Evolutionary conservation across 1,140 invertebrate genomes (phyloP).

Genomic region (Drosophila mojavensis): DNA sequence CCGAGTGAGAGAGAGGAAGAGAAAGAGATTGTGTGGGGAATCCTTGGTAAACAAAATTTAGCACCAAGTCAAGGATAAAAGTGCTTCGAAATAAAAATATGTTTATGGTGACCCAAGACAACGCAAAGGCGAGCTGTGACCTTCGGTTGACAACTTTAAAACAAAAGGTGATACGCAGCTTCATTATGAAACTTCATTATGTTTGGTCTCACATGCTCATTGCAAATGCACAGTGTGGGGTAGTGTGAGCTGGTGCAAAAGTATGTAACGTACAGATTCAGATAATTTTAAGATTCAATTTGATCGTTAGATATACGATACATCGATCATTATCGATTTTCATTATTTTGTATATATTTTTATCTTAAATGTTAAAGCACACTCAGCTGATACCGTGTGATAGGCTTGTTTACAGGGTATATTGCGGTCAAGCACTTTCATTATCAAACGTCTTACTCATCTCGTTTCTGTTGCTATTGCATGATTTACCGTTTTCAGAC

Average conservation of each 20-base stretch:
- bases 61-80: conserved; percentile 17
- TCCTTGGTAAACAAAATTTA: conserved; percentile 26
- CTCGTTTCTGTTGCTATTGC: conserved; percentile 16
- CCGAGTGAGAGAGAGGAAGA: conserved; percentile 1
- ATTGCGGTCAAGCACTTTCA: background rate
- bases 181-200: conserved; percentile 18
- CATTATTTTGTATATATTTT: no score
- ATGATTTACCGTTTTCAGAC: conserved; percentile 47
- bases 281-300: no score
- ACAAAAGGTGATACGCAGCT: conserved; percentile 19
- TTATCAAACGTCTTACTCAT: background rate
- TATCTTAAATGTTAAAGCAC: no score
- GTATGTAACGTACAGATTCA: background rate
- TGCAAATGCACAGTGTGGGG: background rate
- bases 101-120: conserved; percentile 25
- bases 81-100: conserved; percentile 29
- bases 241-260: background rate
- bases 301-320: no score
- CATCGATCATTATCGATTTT: no score
- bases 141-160: conserved; percentile 35
- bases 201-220: background rate
- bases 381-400: no score
- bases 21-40: conserved; percentile 4
- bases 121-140: conserved; percentile 33
- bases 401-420: background rate